These are phyloP conservation scores for Podocnemis expansa DNA, from an alignment of 2,113 vertebrate genomes.

Conservation along the genomic window DNA sequence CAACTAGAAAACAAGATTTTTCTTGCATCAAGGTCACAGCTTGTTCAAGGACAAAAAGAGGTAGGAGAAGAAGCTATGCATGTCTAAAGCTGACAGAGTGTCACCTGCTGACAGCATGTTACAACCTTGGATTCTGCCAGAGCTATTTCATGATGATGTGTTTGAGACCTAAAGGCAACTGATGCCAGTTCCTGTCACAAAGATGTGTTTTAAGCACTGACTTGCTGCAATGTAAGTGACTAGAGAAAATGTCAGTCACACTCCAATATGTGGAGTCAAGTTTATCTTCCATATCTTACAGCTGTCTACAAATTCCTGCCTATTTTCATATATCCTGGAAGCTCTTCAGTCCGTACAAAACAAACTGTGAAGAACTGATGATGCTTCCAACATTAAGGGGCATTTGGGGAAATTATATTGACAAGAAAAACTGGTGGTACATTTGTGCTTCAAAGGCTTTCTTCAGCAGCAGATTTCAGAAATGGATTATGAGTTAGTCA, in stretches of 20 bases:
- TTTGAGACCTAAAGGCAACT: background rate
- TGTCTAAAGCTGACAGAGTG: background rate
- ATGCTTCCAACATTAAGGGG: constrained; percentile 6
- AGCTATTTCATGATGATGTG: background rate
- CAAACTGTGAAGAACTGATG: constrained; percentile 41
- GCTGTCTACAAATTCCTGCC: constrained; percentile 29
- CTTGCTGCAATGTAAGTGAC: background rate
- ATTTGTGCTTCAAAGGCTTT: background rate
- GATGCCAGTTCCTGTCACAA: background rate
- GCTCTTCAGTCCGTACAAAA: constrained; percentile 26
- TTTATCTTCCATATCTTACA: constrained; percentile 39
- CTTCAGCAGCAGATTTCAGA: background rate
- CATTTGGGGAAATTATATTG: constrained; percentile 19
- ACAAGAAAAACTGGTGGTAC: background rate
- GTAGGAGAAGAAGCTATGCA: background rate
- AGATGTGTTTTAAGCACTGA: constrained; percentile 14
- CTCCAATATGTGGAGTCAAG: constrained; percentile 4
- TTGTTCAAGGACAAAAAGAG: constrained; percentile 12
- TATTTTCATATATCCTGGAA: constrained; percentile 34
- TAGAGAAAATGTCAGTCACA: constrained; percentile 29
- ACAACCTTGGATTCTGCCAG: background rate
- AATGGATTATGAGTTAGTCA: background rate
- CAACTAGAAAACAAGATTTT: constrained; percentile 14
- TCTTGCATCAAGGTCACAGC: constrained; percentile 11
- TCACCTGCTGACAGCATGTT: background rate